Conservation (phyloP, 2,888 invertebrate species). For the Junonia oenone region DNA sequence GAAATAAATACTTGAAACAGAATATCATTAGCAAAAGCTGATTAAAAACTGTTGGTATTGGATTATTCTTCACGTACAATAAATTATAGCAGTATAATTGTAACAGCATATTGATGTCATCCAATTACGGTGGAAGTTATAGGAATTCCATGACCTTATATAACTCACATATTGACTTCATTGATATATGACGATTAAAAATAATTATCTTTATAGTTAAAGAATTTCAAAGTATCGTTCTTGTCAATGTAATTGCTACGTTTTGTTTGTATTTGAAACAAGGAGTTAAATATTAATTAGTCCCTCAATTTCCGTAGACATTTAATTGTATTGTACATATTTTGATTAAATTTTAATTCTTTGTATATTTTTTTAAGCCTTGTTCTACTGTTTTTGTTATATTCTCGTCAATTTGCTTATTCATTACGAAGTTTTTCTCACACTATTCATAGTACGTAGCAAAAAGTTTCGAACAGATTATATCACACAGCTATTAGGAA, state of each 20-base stretch:
- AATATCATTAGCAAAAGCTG: neutral
- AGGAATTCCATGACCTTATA: neutral
- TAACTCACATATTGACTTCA: too few relatives aligned
- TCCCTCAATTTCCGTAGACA: too few relatives aligned
- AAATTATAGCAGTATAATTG: too few relatives aligned
- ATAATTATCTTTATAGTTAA: too few relatives aligned
- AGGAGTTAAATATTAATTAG: too few relatives aligned
- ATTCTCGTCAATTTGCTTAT: neutral
- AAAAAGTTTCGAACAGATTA: conserved; percentile 1
- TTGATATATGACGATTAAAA: too few relatives aligned
- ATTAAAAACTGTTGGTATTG: neutral
- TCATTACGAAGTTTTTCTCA: neutral
- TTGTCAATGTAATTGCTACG: too few relatives aligned
- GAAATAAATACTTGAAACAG: neutral
- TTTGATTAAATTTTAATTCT: neutral
- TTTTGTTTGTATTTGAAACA: too few relatives aligned
- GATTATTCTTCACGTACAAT: neutral
- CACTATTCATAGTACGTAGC: neutral
- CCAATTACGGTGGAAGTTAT: neutral
- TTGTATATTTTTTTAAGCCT: neutral
- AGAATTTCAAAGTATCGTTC: too few relatives aligned
- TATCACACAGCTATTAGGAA: neutral
- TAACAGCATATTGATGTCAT: neutral
- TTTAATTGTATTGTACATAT: neutral
- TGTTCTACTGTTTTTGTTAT: neutral